phyloP scores from a whole-genome alignment of 1,140 invertebrate species.

The Micrasema minimum region DNA sequence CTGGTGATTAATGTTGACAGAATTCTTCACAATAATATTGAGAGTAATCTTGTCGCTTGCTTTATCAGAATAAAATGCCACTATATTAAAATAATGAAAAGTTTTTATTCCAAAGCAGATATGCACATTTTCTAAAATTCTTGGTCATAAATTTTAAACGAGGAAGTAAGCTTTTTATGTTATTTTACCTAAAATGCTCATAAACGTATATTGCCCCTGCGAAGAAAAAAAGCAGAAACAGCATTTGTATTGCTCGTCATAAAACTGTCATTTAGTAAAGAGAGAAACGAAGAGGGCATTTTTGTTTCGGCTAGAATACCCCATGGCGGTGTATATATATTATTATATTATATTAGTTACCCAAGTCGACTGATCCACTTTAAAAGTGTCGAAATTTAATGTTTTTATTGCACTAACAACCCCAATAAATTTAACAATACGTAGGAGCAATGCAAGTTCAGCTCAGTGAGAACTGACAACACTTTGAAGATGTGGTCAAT shows the following conservation, averaged over 20 bases:
- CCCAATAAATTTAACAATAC: slow-evolving; percentile 54
- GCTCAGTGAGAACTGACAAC: slow-evolving; percentile 16
- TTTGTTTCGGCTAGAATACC: slow-evolving; percentile 39
- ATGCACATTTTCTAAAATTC: slow-evolving; percentile 22
- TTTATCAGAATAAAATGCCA: too few relatives aligned
- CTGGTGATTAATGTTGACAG: too few relatives aligned
- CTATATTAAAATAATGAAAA: too few relatives aligned
- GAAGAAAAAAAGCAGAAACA: slow-evolving; percentile 13
- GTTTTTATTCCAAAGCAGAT: too few relatives aligned
- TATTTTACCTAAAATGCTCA: slow-evolving; percentile 45
- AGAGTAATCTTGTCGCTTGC: too few relatives aligned
- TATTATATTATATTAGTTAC: neutral
- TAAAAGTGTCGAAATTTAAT: slow-evolving; percentile 55
- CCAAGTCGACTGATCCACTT: slow-evolving; percentile 46
- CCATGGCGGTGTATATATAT: slow-evolving; percentile 6
- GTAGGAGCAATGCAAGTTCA: slow-evolving; percentile 47
- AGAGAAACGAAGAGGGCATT: slow-evolving; percentile 36
- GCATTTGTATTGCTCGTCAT: slow-evolving; percentile 41
- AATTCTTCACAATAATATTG: too few relatives aligned
- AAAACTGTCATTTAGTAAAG: slow-evolving; percentile 37
- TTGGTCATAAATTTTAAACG: slow-evolving; percentile 44
- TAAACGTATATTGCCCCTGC: slow-evolving; percentile 42
- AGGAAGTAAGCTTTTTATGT: slow-evolving; percentile 48
- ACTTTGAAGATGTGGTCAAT: too few relatives aligned
- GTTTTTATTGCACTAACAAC: slow-evolving; percentile 53